These are phyloP conservation scores for Bergia puertoricense DNA, from an alignment of 92 coral and sea anemone genomes.

Conservation along the genomic window DNA sequence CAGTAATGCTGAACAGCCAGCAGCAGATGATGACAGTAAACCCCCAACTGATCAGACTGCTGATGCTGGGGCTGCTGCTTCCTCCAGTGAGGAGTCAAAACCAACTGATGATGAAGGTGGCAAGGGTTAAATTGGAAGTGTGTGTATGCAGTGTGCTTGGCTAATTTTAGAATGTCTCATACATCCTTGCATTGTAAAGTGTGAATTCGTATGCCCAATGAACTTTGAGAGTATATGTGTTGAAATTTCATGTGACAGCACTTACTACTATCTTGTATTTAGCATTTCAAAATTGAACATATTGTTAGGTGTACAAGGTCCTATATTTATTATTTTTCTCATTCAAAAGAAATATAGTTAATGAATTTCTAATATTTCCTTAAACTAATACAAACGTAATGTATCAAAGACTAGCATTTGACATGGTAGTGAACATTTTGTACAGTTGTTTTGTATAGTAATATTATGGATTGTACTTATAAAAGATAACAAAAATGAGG, in stretches of 20 bases:
- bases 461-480: neutral
- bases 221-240: neutral
- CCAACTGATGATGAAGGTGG: constrained; percentile 54
- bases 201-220: constrained; percentile 1
- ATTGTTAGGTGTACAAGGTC: neutral
- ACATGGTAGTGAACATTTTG: neutral
- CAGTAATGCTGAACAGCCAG: constrained; percentile 37
- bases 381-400: no score
- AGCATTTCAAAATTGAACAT: neutral
- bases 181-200: constrained; percentile 8
- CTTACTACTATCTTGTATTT: neutral
- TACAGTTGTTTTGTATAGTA: neutral
- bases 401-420: neutral
- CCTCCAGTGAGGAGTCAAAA: constrained; percentile 52
- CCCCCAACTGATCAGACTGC: constrained; percentile 46
- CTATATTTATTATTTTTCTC: no score
- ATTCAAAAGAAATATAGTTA: no score
- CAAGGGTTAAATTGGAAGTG: neutral
- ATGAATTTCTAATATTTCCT: neutral
- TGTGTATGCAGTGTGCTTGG: neutral
- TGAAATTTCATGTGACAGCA: neutral
- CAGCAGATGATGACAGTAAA: constrained; percentile 48
- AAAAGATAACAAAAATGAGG: neutral
- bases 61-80: constrained; percentile 37
- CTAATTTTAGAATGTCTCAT: neutral